A percentile compares a stretch with the other conserved stretches of the same genome.
Evolutionary conservation across 2,888 invertebrate species (phyloP).

Genomic region (Acrobasis suavella): DNA sequence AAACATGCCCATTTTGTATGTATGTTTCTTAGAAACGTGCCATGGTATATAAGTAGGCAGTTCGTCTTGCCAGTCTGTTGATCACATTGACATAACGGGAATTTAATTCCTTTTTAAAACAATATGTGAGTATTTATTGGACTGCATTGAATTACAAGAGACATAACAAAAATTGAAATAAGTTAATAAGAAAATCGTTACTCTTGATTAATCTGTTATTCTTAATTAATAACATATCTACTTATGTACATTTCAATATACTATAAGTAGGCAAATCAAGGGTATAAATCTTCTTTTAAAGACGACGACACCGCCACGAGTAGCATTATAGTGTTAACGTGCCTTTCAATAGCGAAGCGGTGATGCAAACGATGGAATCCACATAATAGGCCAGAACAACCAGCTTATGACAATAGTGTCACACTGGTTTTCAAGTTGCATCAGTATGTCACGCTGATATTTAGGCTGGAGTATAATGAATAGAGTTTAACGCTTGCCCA

Average conservation of each 20-base stretch:
- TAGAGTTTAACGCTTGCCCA: constrained; percentile 57
- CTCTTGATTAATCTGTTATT: not conserved
- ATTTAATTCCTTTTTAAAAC: too few relatives aligned
- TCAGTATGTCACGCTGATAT: constrained; percentile 57
- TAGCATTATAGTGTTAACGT: constrained; percentile 6
- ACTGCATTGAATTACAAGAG: too few relatives aligned
- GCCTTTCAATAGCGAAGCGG: constrained; percentile 13
- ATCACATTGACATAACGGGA: too few relatives aligned
- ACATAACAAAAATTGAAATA: too few relatives aligned
- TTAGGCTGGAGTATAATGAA: constrained; percentile 46
- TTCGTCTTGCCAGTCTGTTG: too few relatives aligned
- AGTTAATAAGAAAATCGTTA: too few relatives aligned
- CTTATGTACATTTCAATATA: too few relatives aligned
- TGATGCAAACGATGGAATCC: constrained; percentile 18
- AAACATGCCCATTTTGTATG: too few relatives aligned
- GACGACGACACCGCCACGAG: constrained; percentile 7
- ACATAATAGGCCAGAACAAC: constrained; percentile 17
- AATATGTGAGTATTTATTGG: too few relatives aligned
- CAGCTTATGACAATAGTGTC: constrained; percentile 16
- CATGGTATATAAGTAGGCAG: too few relatives aligned
- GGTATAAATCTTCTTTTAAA: not conserved
- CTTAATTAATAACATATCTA: not conserved
- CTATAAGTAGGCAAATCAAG: not conserved
- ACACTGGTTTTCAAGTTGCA: constrained; percentile 34
- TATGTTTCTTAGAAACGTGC: too few relatives aligned